Percentiles rank a stretch among this genome's conserved stretches.
Evolutionary conservation across 2,888 invertebrate species (phyloP).

Genomic region (Chorisops tibialis): DNA sequence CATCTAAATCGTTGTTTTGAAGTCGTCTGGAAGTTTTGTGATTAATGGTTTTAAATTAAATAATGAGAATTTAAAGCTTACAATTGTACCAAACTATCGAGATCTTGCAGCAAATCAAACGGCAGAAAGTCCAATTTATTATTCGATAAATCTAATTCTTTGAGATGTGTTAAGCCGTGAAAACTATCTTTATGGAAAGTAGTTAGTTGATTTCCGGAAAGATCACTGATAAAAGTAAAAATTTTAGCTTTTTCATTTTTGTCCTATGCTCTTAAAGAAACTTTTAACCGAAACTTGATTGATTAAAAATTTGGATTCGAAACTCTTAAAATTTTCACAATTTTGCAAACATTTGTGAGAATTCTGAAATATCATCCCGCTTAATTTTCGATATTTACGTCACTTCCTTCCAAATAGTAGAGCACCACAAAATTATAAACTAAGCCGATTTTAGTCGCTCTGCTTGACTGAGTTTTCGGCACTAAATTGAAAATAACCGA

Average conservation of each 20-base stretch:
- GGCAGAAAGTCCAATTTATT: conserved; percentile 64
- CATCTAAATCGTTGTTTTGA: conserved; percentile 59
- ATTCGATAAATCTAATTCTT: conserved; percentile 63
- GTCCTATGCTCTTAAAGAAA: no score
- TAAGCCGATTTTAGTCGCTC: background rate
- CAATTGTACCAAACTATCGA: conserved; percentile 60
- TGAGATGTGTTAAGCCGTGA: conserved; percentile 57
- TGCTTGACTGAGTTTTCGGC: background rate
- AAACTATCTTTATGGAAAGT: conserved; percentile 65
- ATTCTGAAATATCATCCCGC: no score
- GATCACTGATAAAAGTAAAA: conserved; percentile 55
- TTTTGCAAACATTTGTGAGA: no score
- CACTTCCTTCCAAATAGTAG: background rate
- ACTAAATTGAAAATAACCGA: no score
- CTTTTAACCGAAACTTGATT: no score
- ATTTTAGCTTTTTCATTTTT: no score
- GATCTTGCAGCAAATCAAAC: conserved; percentile 58
- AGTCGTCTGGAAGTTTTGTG: conserved; percentile 54
- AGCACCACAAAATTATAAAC: background rate
- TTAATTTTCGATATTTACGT: no score
- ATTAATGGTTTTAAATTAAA: background rate
- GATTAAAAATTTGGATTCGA: no score
- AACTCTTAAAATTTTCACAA: no score
- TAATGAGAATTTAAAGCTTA: conserved; percentile 50
- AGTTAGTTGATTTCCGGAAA: conserved; percentile 64